Percentiles rank a stretch among this genome's conserved stretches.
Evolutionary conservation across 2,797 vertebrate species (phyloP).

Genomic region (Sphenodon punctatus): DNA sequence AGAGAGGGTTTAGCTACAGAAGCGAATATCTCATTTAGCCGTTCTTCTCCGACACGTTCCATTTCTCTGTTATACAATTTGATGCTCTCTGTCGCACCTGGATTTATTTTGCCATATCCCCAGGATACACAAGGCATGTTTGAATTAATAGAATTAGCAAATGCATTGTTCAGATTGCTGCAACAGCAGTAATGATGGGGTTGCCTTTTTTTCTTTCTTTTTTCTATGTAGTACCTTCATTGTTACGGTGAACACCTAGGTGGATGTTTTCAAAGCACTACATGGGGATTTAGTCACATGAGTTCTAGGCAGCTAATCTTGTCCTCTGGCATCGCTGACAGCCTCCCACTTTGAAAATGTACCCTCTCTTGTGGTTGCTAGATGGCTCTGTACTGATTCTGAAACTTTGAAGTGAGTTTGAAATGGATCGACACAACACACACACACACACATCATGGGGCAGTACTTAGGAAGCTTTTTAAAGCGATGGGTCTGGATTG

Average conservation of each 20-base stretch:
- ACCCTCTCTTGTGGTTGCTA: conserved; percentile 19
- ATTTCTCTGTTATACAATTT: not conserved
- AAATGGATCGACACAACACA: no score
- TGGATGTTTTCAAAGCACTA: conserved; percentile 6
- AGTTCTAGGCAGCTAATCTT: not conserved
- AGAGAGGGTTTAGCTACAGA: no score
- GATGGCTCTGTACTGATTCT: conserved; percentile 3
- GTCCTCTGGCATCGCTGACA: conserved; percentile 19
- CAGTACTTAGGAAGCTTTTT: no score
- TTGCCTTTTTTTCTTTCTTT: not conserved
- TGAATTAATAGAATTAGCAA: not conserved
- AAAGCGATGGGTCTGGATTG: no score
- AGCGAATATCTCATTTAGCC: no score
- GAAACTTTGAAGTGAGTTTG: conserved; percentile 27
- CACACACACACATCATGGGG: no score
- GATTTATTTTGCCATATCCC: not conserved
- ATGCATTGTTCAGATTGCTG: not conserved
- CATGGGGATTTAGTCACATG: conserved; percentile 2
- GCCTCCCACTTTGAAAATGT: conserved; percentile 40
- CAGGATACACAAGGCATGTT: not conserved
- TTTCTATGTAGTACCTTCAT: not conserved
- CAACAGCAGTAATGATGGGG: not conserved
- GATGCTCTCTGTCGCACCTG: not conserved
- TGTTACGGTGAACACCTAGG: not conserved
- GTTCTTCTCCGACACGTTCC: not conserved